These are phyloP conservation scores for Elgaria multicarinata DNA, from an alignment of 2,113 vertebrate species.

Conservation along the genomic window DNA sequence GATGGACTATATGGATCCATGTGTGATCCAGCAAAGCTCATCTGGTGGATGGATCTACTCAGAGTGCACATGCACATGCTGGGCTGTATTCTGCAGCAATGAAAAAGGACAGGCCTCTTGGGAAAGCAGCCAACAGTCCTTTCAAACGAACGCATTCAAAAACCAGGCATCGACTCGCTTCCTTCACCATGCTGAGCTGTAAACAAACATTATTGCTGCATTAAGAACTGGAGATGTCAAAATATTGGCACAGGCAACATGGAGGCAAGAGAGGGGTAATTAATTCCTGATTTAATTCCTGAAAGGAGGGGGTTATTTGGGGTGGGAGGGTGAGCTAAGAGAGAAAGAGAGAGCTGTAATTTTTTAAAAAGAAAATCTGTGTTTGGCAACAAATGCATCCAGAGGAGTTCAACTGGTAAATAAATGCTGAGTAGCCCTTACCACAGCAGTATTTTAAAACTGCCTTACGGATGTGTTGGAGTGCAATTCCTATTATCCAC, in stretches of 20 bases:
- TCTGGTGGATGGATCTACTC: background rate
- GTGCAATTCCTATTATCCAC: no score
- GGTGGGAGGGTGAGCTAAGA: background rate
- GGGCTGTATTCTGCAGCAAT: background rate
- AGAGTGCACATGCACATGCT: no score
- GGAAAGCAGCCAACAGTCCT: background rate
- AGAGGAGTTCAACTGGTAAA: no score
- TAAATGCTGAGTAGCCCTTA: background rate
- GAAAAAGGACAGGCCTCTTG: background rate
- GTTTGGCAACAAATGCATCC: background rate
- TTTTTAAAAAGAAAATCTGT: background rate
- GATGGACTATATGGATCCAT: background rate
- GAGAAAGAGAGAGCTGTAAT: background rate
- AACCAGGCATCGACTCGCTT: background rate
- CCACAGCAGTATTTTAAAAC: background rate
- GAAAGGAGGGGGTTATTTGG: background rate
- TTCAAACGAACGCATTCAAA: background rate
- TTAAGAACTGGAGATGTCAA: constrained; percentile 16
- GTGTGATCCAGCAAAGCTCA: background rate
- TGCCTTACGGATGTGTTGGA: no score
- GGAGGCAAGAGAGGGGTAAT: constrained; percentile 1
- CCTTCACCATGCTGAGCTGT: background rate
- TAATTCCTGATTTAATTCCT: background rate
- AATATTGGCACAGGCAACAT: constrained; percentile 20
- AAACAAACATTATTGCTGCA: constrained; percentile 20